Evolutionary conservation across 2,113 vertebrate species (phyloP).

Genomic region (Paratilapia polleni): DNA sequence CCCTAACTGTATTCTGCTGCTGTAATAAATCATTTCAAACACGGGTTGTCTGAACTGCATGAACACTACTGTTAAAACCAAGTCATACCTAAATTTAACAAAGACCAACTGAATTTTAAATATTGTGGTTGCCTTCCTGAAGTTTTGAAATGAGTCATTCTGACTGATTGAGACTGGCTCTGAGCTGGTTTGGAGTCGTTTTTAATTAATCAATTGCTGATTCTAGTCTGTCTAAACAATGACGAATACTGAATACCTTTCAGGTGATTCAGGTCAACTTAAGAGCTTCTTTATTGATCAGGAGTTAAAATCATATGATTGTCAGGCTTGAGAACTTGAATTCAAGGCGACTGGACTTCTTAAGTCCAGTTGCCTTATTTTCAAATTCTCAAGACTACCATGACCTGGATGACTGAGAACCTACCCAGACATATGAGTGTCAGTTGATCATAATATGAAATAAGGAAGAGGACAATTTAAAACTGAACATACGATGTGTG

Average conservation of each 20-base stretch:
- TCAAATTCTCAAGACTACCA: too few relatives aligned
- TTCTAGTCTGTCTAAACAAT: background rate
- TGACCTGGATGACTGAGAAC: too few relatives aligned
- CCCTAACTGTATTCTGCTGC: too few relatives aligned
- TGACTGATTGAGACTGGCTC: background rate
- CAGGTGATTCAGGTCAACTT: background rate
- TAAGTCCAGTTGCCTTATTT: too few relatives aligned
- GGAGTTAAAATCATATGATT: background rate
- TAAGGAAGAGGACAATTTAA: too few relatives aligned
- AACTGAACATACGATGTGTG: background rate
- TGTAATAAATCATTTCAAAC: too few relatives aligned
- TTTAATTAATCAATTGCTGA: background rate
- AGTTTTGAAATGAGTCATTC: background rate
- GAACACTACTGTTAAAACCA: too few relatives aligned
- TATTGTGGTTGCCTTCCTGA: too few relatives aligned
- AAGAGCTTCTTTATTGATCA: background rate
- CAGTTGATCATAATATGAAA: background rate
- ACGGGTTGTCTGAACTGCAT: too few relatives aligned
- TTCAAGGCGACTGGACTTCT: too few relatives aligned
- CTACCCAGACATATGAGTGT: background rate
- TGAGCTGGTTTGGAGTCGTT: accelerated
- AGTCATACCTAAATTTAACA: too few relatives aligned
- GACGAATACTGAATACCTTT: background rate
- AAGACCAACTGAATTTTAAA: too few relatives aligned
- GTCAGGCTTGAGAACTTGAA: background rate